Evolutionary conservation across 2,797 vertebrate genomes (phyloP), one percentile per base, ranked within the genome.

Genomic region (Enteromius mattozi): DNA sequence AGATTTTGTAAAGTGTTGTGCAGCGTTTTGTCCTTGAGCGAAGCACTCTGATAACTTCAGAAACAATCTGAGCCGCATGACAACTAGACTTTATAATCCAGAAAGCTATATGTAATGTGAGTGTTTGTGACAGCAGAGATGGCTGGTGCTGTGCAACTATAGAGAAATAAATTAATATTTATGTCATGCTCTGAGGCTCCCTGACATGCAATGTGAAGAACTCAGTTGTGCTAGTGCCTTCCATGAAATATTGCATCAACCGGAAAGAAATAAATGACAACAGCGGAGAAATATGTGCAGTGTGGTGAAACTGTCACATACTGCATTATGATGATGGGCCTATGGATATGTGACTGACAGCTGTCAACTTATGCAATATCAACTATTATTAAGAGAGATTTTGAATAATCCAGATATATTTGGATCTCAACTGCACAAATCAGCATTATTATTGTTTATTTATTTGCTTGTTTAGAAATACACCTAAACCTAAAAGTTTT

Each of bases 11-110:
- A 78, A 65, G 79, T 89, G 85, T 89, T 87, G 86, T 66, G 66
- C 78, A 45, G 82, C 81, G 69, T 88, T 86, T 85, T 81, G 82
- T 76, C 85, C 86, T 88, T 89, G 85, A 89, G 89, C 37, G 8
- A 35, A 68, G 65, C 74, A 45, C 78, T 85, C 81, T 24, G 19
- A 87, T 80, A 75, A 77, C 78, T 77, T 86, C 12, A 75, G 78
- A 69, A 87, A 72, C 77, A 84, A 86, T 79, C 84, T 79, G 68
- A 86, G 82, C 81, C 33, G 85, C 76, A 47, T 51, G 59, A 66
- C 49, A 63, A 21, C 68, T 61, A 81, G 74, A 37, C 45, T 72
- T 27, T 51, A 47, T 85, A 24, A 49, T 66, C 81, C 80, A 27
- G 80, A 81, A 45, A 61, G 35, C 35, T 68, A 35, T n/a, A 19